A percentile compares a stretch with the other conserved stretches of the same genome.
phyloP scores from a whole-genome alignment of 2,113 vertebrate genomes.

The Theristicus caerulescens region DNA sequence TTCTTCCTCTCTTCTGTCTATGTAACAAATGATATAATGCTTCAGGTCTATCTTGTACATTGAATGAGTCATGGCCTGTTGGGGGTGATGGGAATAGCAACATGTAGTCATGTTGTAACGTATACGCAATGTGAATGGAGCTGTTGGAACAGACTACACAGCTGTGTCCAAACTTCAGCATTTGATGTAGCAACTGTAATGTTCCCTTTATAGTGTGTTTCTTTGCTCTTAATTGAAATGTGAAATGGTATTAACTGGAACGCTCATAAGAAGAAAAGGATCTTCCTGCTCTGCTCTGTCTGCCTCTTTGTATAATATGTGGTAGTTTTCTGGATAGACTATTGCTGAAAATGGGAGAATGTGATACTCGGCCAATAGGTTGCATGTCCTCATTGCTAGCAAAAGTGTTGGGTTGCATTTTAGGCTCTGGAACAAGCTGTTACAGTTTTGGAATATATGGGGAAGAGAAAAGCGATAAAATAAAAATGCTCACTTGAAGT shows the following conservation, averaged over 20 bases:
- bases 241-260: not conserved
- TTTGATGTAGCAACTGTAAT: not conserved
- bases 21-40: not conserved
- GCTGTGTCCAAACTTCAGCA: not conserved
- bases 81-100: not conserved
- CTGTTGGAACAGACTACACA: not conserved
- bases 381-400: not conserved
- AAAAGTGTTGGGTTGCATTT: not conserved
- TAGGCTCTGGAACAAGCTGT: not conserved
- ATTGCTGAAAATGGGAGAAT: not conserved
- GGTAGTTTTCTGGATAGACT: not conserved
- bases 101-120: not conserved
- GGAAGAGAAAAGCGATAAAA: not conserved
- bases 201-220: not conserved
- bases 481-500: not conserved
- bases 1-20: not conserved
- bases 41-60: not conserved
- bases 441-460: not conserved
- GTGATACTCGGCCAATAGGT: not conserved
- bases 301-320: not conserved
- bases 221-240: not conserved
- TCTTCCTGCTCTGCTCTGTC: not conserved
- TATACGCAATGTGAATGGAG: not conserved
- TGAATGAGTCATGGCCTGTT: conserved; percentile 20
- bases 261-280: not conserved